Evolutionary conservation across 2,797 vertebrate genomes (phyloP).

Genomic region (Nannoperca australis): DNA sequence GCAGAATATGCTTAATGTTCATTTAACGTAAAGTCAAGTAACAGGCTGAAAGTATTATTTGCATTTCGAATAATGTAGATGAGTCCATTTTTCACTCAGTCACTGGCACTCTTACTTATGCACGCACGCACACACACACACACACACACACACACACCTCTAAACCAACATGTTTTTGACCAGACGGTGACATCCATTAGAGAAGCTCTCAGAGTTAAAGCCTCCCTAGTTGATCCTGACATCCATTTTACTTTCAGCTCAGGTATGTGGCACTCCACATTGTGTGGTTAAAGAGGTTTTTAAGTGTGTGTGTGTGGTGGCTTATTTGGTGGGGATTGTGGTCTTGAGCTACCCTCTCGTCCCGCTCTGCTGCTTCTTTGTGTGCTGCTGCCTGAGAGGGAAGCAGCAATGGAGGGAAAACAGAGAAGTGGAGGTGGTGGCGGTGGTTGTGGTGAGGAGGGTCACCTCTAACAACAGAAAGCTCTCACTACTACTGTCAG

Average conservation of each 20-base stretch:
- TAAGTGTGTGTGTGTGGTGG: slow-evolving; percentile 35
- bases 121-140: background rate
- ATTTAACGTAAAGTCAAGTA: background rate
- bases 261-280: slow-evolving; percentile 65
- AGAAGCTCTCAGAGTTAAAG: slow-evolving; percentile 37
- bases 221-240: slow-evolving; percentile 54
- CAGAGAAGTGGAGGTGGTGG: slow-evolving; percentile 12
- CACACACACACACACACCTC: background rate
- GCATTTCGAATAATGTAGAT: background rate
- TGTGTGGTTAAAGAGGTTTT: slow-evolving; percentile 34
- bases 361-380: slow-evolving; percentile 53
- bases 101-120: background rate
- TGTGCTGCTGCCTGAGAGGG: slow-evolving; percentile 36
- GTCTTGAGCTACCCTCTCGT: slow-evolving; percentile 50
- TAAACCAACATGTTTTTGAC: slow-evolving; percentile 53
- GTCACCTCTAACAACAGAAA: slow-evolving; percentile 49
- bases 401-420: slow-evolving; percentile 21
- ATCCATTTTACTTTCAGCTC: slow-evolving; percentile 66
- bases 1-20: background rate
- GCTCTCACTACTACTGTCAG: slow-evolving; percentile 31
- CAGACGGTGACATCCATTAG: slow-evolving; percentile 58
- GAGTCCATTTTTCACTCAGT: background rate
- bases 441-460: background rate
- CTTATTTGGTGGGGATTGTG: slow-evolving; percentile 34
- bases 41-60: background rate